Evolutionary conservation across 2,888 invertebrate genomes (phyloP), one percentile per base, ranked within the genome.

Genomic region (Globia sparganii): DNA sequence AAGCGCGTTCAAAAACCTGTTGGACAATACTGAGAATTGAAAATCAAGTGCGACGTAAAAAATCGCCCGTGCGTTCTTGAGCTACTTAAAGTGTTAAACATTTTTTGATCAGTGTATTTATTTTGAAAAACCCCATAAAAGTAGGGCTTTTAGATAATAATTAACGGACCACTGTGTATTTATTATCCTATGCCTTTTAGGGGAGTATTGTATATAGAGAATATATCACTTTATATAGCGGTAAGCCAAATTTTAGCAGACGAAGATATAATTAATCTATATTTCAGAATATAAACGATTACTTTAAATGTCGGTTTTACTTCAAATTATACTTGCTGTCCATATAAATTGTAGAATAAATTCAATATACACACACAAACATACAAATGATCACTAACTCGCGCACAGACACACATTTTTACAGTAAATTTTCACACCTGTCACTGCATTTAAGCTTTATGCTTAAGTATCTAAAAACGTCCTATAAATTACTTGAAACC

Each of bases 121-220:
- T 90, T 91, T 87, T 65, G 40, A 80, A 76, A 78, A 91, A 90
- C 89, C 91, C 91, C 92, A 88, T 86, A 77, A 81, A 79, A 83
- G 78, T 83, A 83, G 85, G 82, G 85, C 80, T 88, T 88, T 86
- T 91, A 90, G 87, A 86, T 87, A 88, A 91, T 90, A 90, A 88
- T 91, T 87, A 93, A 94, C 91, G 95, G 95, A 95, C 95, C 95
- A 95, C 91, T 91, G 92, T 93, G 92, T 94, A 93, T 92, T 93
- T 91, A 91, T 92, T 90, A 93, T 93, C 91, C 92, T 94, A 93
- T 91, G 94, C 94, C 94, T 95, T 95, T 91, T 94, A 94, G 93
- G 91, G 80, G 86, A 91, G 11, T 86, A 83, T 89, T 91, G 88
- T 93, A 91, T 90, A 91, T 91, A 91, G 87, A 91, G 87, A 90